Conservation (phyloP, 2,113 vertebrate genomes). For the pig (Sus scrofa) region T2T-Sscrofa CM000817.6:155009501-155010000, state of each 20-base stretch:
- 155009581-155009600: conserved; percentile 9
- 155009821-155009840: neutral
- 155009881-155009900: neutral
- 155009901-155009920: neutral
- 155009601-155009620: neutral
- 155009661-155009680: conserved; percentile 52
- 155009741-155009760: neutral
- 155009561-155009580: conserved; percentile 21
- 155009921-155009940: neutral
- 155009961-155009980: neutral
- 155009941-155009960: neutral
- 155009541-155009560: neutral
- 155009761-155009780: neutral
- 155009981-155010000: neutral
- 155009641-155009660: conserved; percentile 66
- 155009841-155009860: neutral
- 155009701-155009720: conserved; percentile 54
- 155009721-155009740: conserved; percentile 54
- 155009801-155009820: conserved; percentile 66
- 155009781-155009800: conserved; percentile 49
- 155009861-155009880: neutral
- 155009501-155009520: neutral
- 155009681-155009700: conserved; percentile 65
- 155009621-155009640: neutral
- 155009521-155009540: conserved; percentile 1